Evolutionary conservation across 2,888 invertebrate species (phyloP), one percentile per base, ranked within the genome.

Genomic region (Drosophila greeni): DNA sequence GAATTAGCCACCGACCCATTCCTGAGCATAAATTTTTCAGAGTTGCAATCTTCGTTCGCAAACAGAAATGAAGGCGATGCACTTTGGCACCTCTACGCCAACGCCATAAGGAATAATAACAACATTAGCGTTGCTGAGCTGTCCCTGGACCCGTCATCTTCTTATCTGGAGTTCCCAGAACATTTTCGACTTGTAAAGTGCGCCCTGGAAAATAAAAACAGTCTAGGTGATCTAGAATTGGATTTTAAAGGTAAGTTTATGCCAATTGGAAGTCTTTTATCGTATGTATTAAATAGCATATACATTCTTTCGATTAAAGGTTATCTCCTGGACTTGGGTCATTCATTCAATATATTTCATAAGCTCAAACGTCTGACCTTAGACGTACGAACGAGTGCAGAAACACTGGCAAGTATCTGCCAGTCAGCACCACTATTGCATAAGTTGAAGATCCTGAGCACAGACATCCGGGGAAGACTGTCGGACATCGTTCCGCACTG

Each of bases 1-100:
- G 4, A n/a, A 40, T 8, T 23, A 40, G n/a, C 5, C n/a, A 39
- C 3, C 1, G 1, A n/a, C 1, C 0, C 3, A 1, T 7, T 0
- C 0, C 8, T 40, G 23, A 9, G 1, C 8, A n/a, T 40, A n/a
- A 9, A 40, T 40, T 40, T 40, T n/a, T 14, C 40, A n/a, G 9
- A 40, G 14, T 5, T 40, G 23, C 40, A 40, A 23, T 14, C 40
- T 2, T 9, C 8, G 14, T 9, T 40, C 23, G 9, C 9, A 8
- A 24, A 40, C 9, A n/a, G 23, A 23, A 23, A 40, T 23, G 40
- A 40, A 23, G 40, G 23, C 5, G 40, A 23, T 2, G 14, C 40
- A 5, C 5, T 9, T 23, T 40, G 40, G 40, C 14, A 40, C 5
- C 23, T 40, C 23, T 23, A 23, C 23, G n/a, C 14, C 23, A n/a